phyloP scores from a whole-genome alignment of 2,113 vertebrate genomes.

The Epinephelus cyanopodus region DNA sequence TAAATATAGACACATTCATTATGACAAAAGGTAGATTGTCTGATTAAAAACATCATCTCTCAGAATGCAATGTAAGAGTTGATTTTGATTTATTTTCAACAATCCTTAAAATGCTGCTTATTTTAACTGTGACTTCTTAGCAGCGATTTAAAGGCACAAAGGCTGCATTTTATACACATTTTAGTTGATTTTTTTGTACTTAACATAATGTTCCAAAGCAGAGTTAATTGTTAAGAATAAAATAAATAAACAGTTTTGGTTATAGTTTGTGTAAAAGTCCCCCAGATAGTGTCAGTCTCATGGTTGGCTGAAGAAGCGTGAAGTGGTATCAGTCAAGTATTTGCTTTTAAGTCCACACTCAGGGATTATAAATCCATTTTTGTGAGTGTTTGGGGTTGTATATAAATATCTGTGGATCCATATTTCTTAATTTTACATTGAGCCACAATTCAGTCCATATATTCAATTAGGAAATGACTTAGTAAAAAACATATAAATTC shows the following conservation, averaged over 20 bases:
- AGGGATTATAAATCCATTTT: neutral
- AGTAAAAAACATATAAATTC: no score
- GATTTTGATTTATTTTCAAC: neutral
- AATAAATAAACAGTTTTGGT: no score
- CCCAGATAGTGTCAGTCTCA: neutral
- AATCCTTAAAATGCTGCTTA: neutral
- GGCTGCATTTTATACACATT: no score
- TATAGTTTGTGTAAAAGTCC: neutral
- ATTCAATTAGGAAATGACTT: neutral
- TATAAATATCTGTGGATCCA: neutral
- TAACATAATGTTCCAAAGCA: neutral
- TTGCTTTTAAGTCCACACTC: neutral
- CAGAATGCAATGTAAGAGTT: neutral
- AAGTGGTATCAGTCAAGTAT: neutral
- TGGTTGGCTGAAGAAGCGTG: neutral
- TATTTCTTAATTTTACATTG: neutral
- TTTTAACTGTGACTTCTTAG: neutral
- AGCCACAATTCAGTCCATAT: neutral
- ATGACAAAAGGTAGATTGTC: neutral
- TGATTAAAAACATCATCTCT: neutral
- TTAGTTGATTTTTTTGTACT: neutral
- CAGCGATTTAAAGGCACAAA: no score
- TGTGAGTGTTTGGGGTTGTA: neutral
- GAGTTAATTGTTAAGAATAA: neutral
- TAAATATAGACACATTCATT: neutral